These are phyloP conservation scores for Lasioglossum malachurum DNA, from an alignment of 2,888 invertebrate species.

Conservation along the genomic window DNA sequence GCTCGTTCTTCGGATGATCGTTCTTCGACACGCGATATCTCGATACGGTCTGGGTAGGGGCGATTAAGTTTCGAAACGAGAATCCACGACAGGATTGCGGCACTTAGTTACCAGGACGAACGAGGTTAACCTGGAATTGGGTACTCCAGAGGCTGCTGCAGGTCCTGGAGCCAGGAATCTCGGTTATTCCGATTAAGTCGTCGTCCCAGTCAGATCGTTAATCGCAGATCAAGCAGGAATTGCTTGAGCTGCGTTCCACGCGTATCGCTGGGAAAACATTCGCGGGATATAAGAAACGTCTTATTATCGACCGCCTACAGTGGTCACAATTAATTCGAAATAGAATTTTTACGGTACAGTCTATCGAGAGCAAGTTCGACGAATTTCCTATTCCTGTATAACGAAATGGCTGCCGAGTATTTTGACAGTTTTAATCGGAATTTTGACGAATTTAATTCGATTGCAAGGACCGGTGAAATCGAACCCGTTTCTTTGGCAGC, in stretches of 20 bases:
- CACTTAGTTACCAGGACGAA: conserved; percentile 75
- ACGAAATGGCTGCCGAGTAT: too few relatives aligned
- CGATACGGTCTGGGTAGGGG: conserved; percentile 42
- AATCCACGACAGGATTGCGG: conserved; percentile 75
- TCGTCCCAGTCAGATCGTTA: conserved; percentile 55
- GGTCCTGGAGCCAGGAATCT: conserved; percentile 74
- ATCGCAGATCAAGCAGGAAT: conserved; percentile 17
- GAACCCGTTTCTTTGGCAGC: background rate
- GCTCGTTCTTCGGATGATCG: conserved; percentile 39
- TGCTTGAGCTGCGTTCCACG: background rate
- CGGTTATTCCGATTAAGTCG: conserved; percentile 76
- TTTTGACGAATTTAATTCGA: background rate
- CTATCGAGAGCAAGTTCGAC: too few relatives aligned
- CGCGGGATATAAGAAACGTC: background rate
- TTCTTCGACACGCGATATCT: conserved; percentile 51
- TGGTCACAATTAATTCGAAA: too few relatives aligned
- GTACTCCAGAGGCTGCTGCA: conserved; percentile 58
- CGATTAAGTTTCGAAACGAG: conserved; percentile 72
- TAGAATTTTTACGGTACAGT: too few relatives aligned
- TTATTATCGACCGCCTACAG: too few relatives aligned
- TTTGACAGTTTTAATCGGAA: background rate
- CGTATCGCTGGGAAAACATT: background rate
- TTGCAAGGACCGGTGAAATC: background rate
- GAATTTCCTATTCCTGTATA: too few relatives aligned
- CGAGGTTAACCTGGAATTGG: conserved; percentile 77